phyloP scores from a whole-genome alignment of 1,140 invertebrate genomes.

The Drosophila rufa region DNA sequence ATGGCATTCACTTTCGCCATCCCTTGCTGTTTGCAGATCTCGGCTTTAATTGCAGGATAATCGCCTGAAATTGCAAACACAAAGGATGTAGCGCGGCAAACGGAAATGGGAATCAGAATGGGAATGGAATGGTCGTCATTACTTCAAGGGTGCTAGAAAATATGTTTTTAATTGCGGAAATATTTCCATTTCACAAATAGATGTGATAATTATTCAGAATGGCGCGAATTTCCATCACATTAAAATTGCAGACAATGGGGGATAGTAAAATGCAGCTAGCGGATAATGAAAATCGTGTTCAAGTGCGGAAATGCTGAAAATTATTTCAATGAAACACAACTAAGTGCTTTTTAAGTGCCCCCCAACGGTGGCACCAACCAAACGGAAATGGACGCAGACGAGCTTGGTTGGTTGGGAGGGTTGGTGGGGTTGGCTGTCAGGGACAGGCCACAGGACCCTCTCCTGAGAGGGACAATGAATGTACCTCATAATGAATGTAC shows the following conservation, averaged over 20 bases:
- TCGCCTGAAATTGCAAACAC: slow-evolving; percentile 43
- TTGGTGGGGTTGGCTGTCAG: not conserved
- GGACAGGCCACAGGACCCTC: slow-evolving; percentile 16
- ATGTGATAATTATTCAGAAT: slow-evolving; percentile 76
- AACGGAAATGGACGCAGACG: slow-evolving; percentile 26
- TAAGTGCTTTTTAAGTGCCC: slow-evolving; percentile 73
- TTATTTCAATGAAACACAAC: slow-evolving; percentile 76
- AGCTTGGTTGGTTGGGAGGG: slow-evolving; percentile 18
- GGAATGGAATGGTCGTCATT: slow-evolving; percentile 47
- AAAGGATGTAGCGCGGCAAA: slow-evolving; percentile 32
- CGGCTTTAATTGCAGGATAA: slow-evolving; percentile 59
- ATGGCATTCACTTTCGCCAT: slow-evolving; percentile 24
- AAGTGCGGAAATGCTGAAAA: slow-evolving; percentile 79
- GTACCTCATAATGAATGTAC: not conserved
- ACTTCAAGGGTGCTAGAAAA: slow-evolving; percentile 71
- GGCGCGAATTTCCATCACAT: slow-evolving; percentile 77
- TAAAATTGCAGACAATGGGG: slow-evolving; percentile 76
- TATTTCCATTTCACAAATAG: slow-evolving; percentile 72
- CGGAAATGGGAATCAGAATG: slow-evolving; percentile 12
- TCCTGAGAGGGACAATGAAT: no score
- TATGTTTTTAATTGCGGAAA: slow-evolving; percentile 79
- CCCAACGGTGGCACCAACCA: slow-evolving; percentile 30
- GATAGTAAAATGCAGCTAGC: slow-evolving; percentile 68
- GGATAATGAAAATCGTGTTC: slow-evolving; percentile 65
- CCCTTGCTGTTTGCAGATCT: slow-evolving; percentile 8